Base-by-base conservation (phyloP, 2,888 invertebrate genomes). In the Camptogramma bilineatum region DNA sequence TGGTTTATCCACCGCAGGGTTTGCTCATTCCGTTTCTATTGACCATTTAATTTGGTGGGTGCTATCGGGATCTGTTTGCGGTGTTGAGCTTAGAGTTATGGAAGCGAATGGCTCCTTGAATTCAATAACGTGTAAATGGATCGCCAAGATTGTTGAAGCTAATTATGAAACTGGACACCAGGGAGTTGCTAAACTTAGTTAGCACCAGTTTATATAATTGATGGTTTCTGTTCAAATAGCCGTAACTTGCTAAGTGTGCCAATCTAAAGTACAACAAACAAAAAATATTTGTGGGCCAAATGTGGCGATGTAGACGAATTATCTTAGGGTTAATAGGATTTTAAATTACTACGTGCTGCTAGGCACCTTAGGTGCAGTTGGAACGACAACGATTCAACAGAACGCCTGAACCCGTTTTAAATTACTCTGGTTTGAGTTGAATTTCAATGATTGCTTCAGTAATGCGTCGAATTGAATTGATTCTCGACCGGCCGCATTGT, bases 401-500 rank as follows among this genome's bases (percentile, higher is more conserved):
- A 39, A 39, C 13, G 39, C 44, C 16, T 17, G 44, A 44, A 44
- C 44, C 44, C 44, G 44, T 17, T 17, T 13, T 44, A 21, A 19
- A 21, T 21, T 48, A 13, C 48, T 39, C 16, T 21, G 34, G 39
- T 56, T 48, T 55, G 47, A 47, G 47, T 47, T 52, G 52, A 44
- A 34, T 50, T 48, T 39, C 34, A 50, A 24, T 58, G 18, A 52
- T 52, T 52, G 24, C 18, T 31, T 18, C 19, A 18, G 19, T 17
- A 57, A 42, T 59, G 34, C 19, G 19, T 9, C 16, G 28, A 34
- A 46, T 52, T 56, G 52, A 52, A 50, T 52, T 39, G 7, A 47
- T 48, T 56, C 39, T 42, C 46, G 21, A 47, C 52, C 51, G 51
- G 16, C 39, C 46, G 28, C 66, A 66, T 70, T 66, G 66, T 62